These are phyloP conservation scores for Tetragonisca angustula DNA, from an alignment of 2,888 invertebrate species.

Conservation along the genomic window DNA sequence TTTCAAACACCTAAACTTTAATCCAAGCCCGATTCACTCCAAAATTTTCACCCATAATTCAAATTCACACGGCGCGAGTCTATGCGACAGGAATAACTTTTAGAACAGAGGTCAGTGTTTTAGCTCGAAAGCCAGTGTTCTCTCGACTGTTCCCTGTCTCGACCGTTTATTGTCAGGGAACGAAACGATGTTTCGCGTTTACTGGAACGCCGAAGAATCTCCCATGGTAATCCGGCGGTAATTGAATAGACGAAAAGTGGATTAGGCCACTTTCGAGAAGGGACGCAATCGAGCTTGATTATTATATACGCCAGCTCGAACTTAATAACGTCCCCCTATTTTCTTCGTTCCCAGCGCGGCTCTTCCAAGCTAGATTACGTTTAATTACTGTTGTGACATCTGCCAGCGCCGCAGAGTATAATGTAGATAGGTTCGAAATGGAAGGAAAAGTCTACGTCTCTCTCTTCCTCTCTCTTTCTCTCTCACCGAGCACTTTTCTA, in stretches of 20 bases:
- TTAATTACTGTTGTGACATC: conserved; percentile 58
- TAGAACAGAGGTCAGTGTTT: too few species aligned
- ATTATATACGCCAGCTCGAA: conserved; percentile 38
- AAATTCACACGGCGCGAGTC: too few species aligned
- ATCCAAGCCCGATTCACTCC: too few species aligned
- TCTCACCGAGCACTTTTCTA: background rate
- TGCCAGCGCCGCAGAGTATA: conserved; percentile 10
- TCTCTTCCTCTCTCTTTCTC: background rate
- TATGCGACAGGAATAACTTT: too few species aligned
- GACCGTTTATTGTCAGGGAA: too few species aligned
- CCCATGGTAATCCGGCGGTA: conserved; percentile 16
- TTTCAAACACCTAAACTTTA: too few species aligned
- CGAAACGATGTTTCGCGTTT: background rate
- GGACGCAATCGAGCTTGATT: conserved; percentile 62
- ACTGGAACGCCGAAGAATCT: background rate
- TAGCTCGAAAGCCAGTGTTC: too few species aligned
- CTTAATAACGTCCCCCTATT: conserved; percentile 62
- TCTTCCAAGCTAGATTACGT: conserved; percentile 32
- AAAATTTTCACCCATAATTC: too few species aligned
- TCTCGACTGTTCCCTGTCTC: too few species aligned
- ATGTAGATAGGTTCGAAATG: conserved; percentile 36
- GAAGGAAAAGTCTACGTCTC: background rate
- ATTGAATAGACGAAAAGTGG: conserved; percentile 61
- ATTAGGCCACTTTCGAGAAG: conserved; percentile 61
- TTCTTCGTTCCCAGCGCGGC: conserved; percentile 27